Evolutionary conservation across 2,113 vertebrate species (phyloP).

Genomic region (Drymodes brunneopygia): DNA sequence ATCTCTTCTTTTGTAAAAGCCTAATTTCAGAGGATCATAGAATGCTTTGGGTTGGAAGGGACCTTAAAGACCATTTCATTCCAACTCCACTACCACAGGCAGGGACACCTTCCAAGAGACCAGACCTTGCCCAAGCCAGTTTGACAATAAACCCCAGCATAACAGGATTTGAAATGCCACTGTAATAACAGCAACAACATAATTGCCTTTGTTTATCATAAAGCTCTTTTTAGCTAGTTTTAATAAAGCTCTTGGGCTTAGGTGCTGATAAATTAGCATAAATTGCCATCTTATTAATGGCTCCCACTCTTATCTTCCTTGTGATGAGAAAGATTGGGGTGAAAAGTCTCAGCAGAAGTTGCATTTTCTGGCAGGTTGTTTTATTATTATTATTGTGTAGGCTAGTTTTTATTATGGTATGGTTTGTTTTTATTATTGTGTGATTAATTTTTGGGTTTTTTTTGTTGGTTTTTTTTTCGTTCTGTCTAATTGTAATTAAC

Average conservation of each 20-base stretch:
- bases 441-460: neutral
- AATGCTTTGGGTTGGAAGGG: neutral
- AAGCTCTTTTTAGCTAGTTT: slow-evolving; percentile 18
- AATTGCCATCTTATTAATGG: slow-evolving; percentile 38
- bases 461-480: neutral
- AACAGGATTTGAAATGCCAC: neutral
- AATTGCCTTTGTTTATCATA: slow-evolving; percentile 9
- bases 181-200: neutral
- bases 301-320: neutral
- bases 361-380: neutral
- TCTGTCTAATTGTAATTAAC: slow-evolving; percentile 37
- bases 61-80: neutral
- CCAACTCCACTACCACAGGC: neutral
- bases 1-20: neutral
- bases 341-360: neutral
- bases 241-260: slow-evolving; percentile 12
- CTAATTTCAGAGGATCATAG: neutral
- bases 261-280: slow-evolving; percentile 27
- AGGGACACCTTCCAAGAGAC: neutral
- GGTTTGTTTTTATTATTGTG: neutral
- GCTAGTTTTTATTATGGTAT: neutral
- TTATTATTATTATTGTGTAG: neutral
- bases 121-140: neutral
- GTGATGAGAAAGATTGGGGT: neutral
- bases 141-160: neutral